These are phyloP conservation scores for Macrochelys suwanniensis DNA, from an alignment of 2,797 vertebrate genomes.

Conservation along the genomic window DNA sequence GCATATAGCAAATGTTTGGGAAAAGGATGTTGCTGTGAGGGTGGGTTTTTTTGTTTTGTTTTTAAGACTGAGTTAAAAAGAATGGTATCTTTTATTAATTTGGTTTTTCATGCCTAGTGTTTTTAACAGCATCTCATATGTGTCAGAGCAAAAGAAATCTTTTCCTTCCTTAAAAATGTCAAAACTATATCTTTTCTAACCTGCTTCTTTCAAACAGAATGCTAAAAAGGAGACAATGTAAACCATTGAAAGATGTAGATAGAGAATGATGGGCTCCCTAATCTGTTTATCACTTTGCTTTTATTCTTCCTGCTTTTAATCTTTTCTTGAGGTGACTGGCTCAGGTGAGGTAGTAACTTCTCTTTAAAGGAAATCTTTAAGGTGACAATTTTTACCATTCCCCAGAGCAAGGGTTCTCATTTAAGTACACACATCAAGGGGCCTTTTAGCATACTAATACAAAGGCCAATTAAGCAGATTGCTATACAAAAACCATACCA, in stretches of 20 bases:
- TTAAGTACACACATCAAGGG: background rate
- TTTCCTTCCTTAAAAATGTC: background rate
- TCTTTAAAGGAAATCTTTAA: slow-evolving; percentile 7
- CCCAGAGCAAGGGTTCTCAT: background rate
- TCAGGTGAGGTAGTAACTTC: background rate
- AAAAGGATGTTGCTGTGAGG: background rate
- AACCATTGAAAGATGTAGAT: background rate
- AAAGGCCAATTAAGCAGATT: background rate
- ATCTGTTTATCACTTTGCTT: background rate
- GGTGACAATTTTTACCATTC: background rate
- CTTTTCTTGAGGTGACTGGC: background rate
- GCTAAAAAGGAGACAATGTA: background rate
- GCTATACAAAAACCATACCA: background rate
- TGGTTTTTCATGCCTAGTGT: accelerated
- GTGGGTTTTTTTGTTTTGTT: background rate
- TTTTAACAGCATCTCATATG: background rate
- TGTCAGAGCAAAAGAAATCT: background rate
- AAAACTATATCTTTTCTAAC: background rate
- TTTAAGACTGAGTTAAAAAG: accelerated
- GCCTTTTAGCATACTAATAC: background rate
- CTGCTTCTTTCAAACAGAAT: background rate
- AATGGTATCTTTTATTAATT: background rate
- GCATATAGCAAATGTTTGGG: background rate
- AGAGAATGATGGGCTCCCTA: background rate
- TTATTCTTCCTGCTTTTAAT: background rate